Evolutionary conservation across 2,888 invertebrate species (phyloP).

Genomic region (Thyatira batis): DNA sequence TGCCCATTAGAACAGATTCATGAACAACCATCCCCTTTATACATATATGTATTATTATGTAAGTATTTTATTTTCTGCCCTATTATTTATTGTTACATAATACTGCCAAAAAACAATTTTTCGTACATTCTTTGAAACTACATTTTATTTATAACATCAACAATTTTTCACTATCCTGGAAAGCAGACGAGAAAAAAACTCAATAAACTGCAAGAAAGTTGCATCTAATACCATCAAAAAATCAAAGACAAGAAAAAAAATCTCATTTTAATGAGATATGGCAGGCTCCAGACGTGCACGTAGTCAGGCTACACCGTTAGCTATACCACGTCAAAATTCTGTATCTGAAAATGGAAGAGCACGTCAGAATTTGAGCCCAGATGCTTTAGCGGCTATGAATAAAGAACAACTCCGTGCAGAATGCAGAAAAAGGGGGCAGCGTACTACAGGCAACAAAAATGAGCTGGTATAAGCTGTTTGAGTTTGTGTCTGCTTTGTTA

Average conservation of each 20-base stretch:
- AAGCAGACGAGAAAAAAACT: conserved; percentile 22
- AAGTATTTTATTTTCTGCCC: conserved; percentile 7
- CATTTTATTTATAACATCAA: conserved; percentile 43
- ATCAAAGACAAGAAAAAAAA: conserved; percentile 31
- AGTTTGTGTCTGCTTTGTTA: conserved; percentile 65
- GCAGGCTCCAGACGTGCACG: conserved; percentile 72
- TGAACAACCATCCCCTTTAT: background rate
- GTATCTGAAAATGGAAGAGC: conserved; percentile 70
- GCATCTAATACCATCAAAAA: conserved; percentile 24
- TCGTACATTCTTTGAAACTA: conserved; percentile 10
- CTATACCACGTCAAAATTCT: conserved; percentile 69
- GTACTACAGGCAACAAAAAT: conserved; percentile 86
- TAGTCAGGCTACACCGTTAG: conserved; percentile 68
- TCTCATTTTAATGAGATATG: conserved; percentile 49
- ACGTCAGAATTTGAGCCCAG: conserved; percentile 71
- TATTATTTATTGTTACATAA: conserved; percentile 8
- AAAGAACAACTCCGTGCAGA: conserved; percentile 87
- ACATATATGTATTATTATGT: conserved; percentile 7
- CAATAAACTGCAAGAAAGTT: conserved; percentile 16
- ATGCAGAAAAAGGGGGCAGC: conserved; percentile 86
- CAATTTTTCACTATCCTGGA: conserved; percentile 30
- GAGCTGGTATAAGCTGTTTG: conserved; percentile 85
- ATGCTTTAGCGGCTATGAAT: conserved; percentile 82
- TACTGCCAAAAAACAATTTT: background rate
- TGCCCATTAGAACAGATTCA: too few relatives aligned